Evolutionary conservation across 1,140 invertebrate species (phyloP).

Genomic region (Zaprionus davidi): DNA sequence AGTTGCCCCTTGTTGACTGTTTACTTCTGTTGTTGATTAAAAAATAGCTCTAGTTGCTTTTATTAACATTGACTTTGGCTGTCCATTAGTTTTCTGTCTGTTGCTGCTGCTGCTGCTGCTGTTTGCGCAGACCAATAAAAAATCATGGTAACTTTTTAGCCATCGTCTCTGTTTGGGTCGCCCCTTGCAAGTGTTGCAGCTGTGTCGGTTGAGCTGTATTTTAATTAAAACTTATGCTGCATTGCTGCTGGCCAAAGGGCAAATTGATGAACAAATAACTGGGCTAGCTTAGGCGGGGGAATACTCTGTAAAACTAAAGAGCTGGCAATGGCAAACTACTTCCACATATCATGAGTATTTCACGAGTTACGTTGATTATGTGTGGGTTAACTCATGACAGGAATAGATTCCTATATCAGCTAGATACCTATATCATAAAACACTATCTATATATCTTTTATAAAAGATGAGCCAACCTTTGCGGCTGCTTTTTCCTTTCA

Average conservation of each 20-base stretch:
- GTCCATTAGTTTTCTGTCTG: constrained; percentile 52
- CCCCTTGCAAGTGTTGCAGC: constrained; percentile 30
- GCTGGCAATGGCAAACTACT: not conserved
- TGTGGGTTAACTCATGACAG: too few species aligned
- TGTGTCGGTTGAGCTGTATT: constrained; percentile 48
- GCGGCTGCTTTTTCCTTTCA: too few species aligned
- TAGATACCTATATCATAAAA: too few species aligned
- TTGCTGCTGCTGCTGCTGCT: not conserved
- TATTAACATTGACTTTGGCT: constrained; percentile 56
- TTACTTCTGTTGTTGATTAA: constrained; percentile 78
- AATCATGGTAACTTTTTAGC: constrained; percentile 31
- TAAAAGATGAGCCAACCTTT: too few species aligned
- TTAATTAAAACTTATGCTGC: constrained; percentile 76
- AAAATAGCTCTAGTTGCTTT: constrained; percentile 57
- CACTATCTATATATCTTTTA: too few species aligned
- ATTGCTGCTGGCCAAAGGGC: constrained; percentile 30
- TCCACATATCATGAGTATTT: too few species aligned
- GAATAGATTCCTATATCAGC: too few species aligned
- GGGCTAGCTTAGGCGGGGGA: not conserved
- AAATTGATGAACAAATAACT: constrained; percentile 11
- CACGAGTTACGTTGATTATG: too few species aligned
- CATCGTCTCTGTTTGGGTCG: constrained; percentile 24
- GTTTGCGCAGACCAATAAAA: constrained; percentile 35
- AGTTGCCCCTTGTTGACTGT: constrained; percentile 55
- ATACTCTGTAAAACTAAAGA: constrained; percentile 4